Conservation (phyloP, 2,797 vertebrate species). For the Vespertilio murinus region DNA sequence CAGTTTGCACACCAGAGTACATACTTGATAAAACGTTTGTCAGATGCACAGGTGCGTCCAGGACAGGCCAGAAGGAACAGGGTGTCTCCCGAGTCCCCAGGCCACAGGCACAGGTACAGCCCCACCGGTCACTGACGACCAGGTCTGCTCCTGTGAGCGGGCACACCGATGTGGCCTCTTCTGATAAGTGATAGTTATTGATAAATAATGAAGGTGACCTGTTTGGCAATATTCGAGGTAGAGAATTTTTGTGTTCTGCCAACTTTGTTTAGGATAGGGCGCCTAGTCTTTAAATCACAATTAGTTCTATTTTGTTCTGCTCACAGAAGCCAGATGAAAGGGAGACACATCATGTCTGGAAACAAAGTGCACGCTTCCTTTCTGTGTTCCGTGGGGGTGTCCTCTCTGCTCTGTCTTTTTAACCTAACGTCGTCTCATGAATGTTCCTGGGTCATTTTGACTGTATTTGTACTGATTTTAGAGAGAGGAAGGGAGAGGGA, state of each 20-base stretch:
- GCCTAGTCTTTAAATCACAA: not conserved
- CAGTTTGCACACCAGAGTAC: not conserved
- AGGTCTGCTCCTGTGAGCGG: not conserved
- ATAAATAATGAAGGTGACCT: not conserved
- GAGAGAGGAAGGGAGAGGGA: too few species aligned
- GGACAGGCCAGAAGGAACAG: not conserved
- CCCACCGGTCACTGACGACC: not conserved
- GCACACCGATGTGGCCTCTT: not conserved
- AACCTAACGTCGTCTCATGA: not conserved
- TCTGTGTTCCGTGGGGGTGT: not conserved
- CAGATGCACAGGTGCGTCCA: not conserved
- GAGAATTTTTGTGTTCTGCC: not conserved
- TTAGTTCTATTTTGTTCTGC: not conserved
- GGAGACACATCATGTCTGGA: not conserved
- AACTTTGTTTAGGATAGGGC: not conserved
- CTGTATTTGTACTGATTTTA: too few species aligned
- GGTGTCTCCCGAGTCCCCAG: not conserved
- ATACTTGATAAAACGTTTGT: not conserved
- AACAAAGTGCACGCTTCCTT: not conserved
- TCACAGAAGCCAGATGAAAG: not conserved
- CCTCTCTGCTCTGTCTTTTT: not conserved
- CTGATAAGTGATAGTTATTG: not conserved
- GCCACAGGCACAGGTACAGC: fast-evolving
- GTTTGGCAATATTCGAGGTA: not conserved
- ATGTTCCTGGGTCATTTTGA: not conserved